These are phyloP conservation scores for Gymnobelideus leadbeateri DNA, from an alignment of 2,113 vertebrate species.

Conservation along the genomic window DNA sequence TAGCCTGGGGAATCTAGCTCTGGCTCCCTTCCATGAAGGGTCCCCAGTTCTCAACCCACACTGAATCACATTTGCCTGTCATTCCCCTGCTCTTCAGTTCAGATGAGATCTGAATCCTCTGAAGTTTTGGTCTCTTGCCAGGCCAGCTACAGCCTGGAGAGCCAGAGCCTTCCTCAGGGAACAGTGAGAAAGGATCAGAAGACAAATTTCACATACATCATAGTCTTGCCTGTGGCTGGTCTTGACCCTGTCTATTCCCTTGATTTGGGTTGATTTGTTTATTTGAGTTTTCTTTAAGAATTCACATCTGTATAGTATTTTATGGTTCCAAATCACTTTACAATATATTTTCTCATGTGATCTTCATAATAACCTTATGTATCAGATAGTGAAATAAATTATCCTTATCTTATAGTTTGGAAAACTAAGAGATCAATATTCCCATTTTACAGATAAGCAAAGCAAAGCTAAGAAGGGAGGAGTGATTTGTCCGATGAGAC, in stretches of 20 bases:
- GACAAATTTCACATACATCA: neutral
- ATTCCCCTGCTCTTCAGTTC: constrained; percentile 2
- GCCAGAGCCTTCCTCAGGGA: neutral
- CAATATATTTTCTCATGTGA: neutral
- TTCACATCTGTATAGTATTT: neutral
- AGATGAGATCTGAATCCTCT: constrained; percentile 1
- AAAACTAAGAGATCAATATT: neutral
- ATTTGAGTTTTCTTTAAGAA: neutral
- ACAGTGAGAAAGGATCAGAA: constrained; percentile 2
- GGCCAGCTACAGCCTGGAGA: neutral
- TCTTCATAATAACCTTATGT: neutral
- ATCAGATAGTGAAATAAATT: neutral
- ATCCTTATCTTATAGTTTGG: neutral
- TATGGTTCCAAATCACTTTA: neutral
- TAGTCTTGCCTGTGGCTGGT: neutral
- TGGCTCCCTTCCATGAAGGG: constrained; percentile 20
- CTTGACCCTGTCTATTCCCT: neutral
- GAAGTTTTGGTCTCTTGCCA: neutral
- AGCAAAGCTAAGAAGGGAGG: neutral
- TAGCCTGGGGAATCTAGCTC: neutral
- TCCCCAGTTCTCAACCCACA: neutral
- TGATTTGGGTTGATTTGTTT: neutral
- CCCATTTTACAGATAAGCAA: neutral
- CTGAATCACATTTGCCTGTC: neutral
- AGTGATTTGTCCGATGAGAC: neutral